A percentile compares a stretch with the other conserved stretches of the same genome.
These are phyloP conservation scores for Anoplopoma fimbria DNA, from an alignment of 2,113 vertebrate species.

Conservation along the genomic window DNA sequence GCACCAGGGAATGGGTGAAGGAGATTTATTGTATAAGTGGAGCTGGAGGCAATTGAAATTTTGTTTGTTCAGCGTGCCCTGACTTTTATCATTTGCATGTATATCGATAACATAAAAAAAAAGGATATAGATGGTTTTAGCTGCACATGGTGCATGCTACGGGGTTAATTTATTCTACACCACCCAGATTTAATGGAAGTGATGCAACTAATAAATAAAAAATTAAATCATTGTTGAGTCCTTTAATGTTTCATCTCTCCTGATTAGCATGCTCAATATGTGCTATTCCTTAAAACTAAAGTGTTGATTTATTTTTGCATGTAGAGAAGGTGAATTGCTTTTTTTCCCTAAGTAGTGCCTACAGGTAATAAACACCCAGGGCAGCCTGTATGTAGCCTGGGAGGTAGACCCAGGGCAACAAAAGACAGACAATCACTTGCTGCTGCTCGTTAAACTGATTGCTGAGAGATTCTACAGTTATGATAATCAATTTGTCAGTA, in stretches of 20 bases:
- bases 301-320: neutral
- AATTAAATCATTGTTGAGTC: neutral
- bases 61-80: constrained; percentile 50
- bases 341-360: neutral
- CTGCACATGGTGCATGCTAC: neutral
- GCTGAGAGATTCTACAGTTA: neutral
- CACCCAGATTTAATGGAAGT: constrained; percentile 17
- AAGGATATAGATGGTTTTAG: constrained; percentile 13
- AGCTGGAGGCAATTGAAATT: constrained; percentile 38
- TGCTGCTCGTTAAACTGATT: neutral
- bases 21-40: constrained; percentile 57
- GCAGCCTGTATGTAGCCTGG: neutral
- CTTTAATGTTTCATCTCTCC: neutral
- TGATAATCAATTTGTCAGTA: neutral
- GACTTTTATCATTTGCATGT: constrained; percentile 65
- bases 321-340: neutral
- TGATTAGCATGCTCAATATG: neutral
- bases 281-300: neutral
- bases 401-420: neutral
- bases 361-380: neutral
- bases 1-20: constrained; percentile 22
- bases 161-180: constrained; percentile 6
- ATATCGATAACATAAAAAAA: constrained; percentile 55
- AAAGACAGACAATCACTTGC: neutral
- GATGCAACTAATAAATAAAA: neutral